These are phyloP conservation scores for Mayetiola destructor DNA, from an alignment of 2,888 invertebrate species.

Conservation along the genomic window DNA sequence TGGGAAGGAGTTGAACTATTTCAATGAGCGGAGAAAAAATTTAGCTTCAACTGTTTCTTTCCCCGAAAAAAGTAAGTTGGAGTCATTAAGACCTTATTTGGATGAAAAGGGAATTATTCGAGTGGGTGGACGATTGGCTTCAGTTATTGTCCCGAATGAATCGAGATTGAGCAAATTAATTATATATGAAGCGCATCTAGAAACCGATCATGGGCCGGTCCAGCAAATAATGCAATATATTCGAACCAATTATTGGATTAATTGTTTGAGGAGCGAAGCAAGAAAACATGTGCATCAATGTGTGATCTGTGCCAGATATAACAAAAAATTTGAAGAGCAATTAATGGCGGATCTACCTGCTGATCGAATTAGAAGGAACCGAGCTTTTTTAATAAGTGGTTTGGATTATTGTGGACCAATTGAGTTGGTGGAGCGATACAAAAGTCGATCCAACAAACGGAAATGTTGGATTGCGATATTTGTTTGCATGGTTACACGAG, in stretches of 20 bases:
- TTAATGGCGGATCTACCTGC: constrained; percentile 19
- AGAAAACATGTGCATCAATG: constrained; percentile 17
- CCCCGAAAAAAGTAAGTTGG: background rate
- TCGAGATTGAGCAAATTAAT: background rate
- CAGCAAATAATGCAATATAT: background rate
- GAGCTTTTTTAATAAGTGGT: constrained; percentile 19
- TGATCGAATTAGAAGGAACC: constrained; percentile 14
- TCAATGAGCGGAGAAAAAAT: no score
- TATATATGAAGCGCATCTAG: background rate
- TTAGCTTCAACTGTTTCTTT: no score
- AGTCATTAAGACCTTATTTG: background rate
- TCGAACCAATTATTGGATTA: background rate
- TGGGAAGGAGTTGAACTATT: no score
- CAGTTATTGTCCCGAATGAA: background rate
- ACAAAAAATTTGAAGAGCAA: constrained; percentile 13
- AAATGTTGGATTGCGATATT: constrained; percentile 19
- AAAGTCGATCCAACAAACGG: constrained; percentile 14
- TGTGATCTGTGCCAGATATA: constrained; percentile 16
- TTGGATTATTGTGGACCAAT: constrained; percentile 20
- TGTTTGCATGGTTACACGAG: constrained; percentile 19
- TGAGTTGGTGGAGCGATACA: constrained; percentile 15
- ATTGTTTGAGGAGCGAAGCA: background rate
- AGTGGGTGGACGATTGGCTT: background rate
- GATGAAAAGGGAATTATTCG: background rate
- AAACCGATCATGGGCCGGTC: background rate